Evolutionary conservation across 2,888 invertebrate genomes (phyloP), one percentile per base, ranked within the genome.

Genomic region (Pandemis corylana): DNA sequence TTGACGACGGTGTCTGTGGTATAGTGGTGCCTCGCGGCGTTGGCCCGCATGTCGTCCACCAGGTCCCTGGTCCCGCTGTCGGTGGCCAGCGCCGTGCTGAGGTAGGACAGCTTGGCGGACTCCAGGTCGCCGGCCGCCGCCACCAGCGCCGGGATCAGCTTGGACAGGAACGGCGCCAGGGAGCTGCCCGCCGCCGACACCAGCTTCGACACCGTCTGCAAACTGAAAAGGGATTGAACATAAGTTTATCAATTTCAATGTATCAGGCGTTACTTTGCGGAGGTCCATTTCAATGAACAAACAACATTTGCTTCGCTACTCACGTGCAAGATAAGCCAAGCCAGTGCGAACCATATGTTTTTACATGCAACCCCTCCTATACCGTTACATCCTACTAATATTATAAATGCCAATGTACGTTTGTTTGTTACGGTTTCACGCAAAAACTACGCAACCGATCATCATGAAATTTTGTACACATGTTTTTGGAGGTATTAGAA

Each of bases 111-210:
- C 79, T 97, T 96, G 7, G 96, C 95, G 0, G 97, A 96, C 88
- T 99, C 98, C 59, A 98, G 91, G 84, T 98, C 98, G 0, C 98
- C 97, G 0, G 98, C 97, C 7, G 98, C 97, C 83, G 97, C 97
- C 66, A 99, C 93, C 70, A 99, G 91, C 9, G 98, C 97, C 0
- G 98, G 97, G 77, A 98, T 97, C 70, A 99, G 92, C 67, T 96
- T 95, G 0, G 97, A 95, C 68, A 99, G 93, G 90, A 98, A 98
- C 0, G 98, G 97, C 77, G 97, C 97, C 13, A 98, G 94, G 71
- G 97, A 95, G 4, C 95, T 95, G 0, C 98, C 97, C 5, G 98
- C 98, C 3, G 97, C 96, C 13, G 96, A 96, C 67, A 98, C 97
- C 83, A 99, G 95, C 86, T 98, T 97, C 0, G 98, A 97, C 61